phyloP scores from a whole-genome alignment of 2,888 invertebrate species.

The Luffia ferchaultella region DNA sequence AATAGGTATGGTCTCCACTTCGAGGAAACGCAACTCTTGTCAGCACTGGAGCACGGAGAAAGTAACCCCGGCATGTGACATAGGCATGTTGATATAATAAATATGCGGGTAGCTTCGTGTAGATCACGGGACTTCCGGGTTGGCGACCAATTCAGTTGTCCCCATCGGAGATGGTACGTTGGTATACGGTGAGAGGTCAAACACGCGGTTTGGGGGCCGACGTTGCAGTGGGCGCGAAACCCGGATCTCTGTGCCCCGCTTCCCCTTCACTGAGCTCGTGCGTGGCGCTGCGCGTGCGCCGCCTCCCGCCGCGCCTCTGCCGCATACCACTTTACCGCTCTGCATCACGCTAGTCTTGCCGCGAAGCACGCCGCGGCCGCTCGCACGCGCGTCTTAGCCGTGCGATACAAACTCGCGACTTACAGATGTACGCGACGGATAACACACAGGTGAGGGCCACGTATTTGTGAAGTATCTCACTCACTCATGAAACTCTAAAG shows the following conservation, averaged over 20 bases:
- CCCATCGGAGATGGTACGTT: slow-evolving; percentile 1
- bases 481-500: not conserved
- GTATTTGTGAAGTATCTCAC: not conserved
- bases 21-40: no score
- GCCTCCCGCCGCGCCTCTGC: slow-evolving; percentile 6
- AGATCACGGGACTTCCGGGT: slow-evolving; percentile 1
- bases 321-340: slow-evolving; percentile 3
- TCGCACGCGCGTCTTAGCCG: slow-evolving; percentile 30
- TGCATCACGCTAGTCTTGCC: slow-evolving; percentile 11
- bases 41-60: no score
- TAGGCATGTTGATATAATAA: not conserved
- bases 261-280: slow-evolving; percentile 58
- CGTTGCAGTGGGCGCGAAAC: slow-evolving; percentile 28
- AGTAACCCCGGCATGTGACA: no score
- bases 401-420: slow-evolving; percentile 32
- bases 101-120: not conserved
- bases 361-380: slow-evolving; percentile 40
- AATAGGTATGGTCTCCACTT: no score
- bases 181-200: slow-evolving; percentile 9
- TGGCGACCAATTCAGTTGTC: not conserved
- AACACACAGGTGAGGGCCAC: slow-evolving; percentile 58
- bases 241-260: slow-evolving; percentile 60
- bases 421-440: slow-evolving; percentile 58
- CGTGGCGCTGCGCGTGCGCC: slow-evolving; percentile 31
- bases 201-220: slow-evolving; percentile 12